Base-by-base conservation (phyloP, 64 coral and sea anemone species). In the Porites lutea region DNA sequence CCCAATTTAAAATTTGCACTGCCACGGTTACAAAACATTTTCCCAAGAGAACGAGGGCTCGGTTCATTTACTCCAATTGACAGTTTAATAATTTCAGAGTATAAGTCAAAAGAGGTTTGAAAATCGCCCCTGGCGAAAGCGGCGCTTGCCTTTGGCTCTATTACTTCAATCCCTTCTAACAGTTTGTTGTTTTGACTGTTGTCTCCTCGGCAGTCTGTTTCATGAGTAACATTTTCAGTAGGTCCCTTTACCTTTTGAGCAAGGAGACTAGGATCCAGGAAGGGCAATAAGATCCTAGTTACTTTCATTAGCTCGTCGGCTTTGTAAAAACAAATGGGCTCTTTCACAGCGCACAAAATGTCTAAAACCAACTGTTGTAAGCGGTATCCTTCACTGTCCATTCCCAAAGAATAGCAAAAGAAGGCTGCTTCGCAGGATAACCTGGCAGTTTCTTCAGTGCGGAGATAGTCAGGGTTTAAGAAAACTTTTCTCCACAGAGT, bases 361-460 rank as follows among this genome's bases (percentile, higher is more conserved):
- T 63, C 10, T 65, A 23, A 4, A 49, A 20, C 18, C 43, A 37
- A 55, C 18, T 78, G 57, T 51, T 73, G 59, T 65, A 63, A 47
- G 52, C 87, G 19, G 78, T 8, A 14, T 61, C 72, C 45, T 89
- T 78, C 4, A 65, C 55, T 15, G 3, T 51, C 58, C 19, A 66
- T 48, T 14, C 78, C 58, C 43, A 46, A 89, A 6, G 65, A 62
- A 64, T 62, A 65, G 10, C 75, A 76, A 78, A 78, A 89, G 5
- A 63, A 15, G 43, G 87, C 73, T 21, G 87, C 73, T 76, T 77
- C 87, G 51, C 58, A 18, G 20, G 78, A 67, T 9, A 89, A 47
- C 66, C 23, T 58, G 27, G 73, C 72, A n/a, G 73, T 48, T 79
- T 89, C 87, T 13, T 89, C 23, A 19, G 27, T 37, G 27, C 27